These are phyloP conservation scores for Cyclophora albipunctata DNA, from an alignment of 2,888 invertebrate genomes.

Conservation along the genomic window DNA sequence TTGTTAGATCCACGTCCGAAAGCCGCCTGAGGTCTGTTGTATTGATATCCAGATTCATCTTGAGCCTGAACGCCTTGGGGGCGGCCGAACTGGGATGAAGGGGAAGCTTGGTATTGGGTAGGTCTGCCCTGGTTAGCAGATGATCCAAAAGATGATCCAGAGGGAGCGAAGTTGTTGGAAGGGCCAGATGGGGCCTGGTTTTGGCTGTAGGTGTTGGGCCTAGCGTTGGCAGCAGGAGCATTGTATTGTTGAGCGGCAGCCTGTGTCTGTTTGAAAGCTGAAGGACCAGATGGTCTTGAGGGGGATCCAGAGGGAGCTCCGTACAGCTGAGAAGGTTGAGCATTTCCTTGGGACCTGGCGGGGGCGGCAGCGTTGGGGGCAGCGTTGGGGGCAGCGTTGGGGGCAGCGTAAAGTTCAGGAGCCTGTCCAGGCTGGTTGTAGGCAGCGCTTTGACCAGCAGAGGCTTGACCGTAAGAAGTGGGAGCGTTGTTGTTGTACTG, in stretches of 20 bases:
- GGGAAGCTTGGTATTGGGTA: conserved; percentile 1
- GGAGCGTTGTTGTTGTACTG: conserved; percentile 25
- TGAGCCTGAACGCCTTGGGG: conserved; percentile 6
- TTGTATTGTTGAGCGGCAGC: conserved; percentile 12
- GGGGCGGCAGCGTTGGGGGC: conserved; percentile 8
- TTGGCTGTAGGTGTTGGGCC: background rate
- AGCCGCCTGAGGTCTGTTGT: conserved; percentile 24
- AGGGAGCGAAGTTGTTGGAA: background rate
- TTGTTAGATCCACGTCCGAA: conserved; percentile 2
- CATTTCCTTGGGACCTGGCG: conserved; percentile 7
- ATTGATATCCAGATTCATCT: conserved; percentile 30
- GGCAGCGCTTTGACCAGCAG: conserved; percentile 8
- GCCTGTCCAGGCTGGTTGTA: conserved; percentile 6
- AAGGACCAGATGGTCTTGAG: background rate
- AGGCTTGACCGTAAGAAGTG: conserved; percentile 13
- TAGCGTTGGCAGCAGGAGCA: conserved; percentile 7
- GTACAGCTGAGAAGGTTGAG: conserved; percentile 17
- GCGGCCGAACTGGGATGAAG: too few species aligned
- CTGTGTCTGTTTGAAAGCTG: background rate
- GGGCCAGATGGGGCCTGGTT: background rate
- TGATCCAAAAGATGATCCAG: background rate
- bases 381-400: conserved; percentile 8
- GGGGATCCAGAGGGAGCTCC: conserved; percentile 7
- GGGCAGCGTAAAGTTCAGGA: conserved; percentile 9
- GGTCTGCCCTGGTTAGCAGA: conserved; percentile 1